Percentiles rank a stretch among this genome's conserved stretches.
Conservation (phyloP, 2,888 invertebrate species). For the Chalcis sispes region DNA sequence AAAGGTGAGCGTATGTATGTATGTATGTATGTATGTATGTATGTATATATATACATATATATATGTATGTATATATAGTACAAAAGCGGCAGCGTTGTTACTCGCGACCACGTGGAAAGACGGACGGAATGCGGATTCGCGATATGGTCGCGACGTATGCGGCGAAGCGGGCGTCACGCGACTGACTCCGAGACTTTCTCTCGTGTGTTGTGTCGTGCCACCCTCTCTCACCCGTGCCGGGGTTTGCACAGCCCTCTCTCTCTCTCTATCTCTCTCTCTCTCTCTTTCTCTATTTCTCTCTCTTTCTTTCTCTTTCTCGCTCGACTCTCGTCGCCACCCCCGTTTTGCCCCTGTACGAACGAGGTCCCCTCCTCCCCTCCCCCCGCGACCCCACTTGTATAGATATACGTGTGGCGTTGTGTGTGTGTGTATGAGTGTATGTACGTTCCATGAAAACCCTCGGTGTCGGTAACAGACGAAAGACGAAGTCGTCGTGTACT, state of each 20-base stretch:
- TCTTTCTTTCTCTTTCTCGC: not conserved
- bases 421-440: too few species aligned
- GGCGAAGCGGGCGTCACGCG: conserved; percentile 52
- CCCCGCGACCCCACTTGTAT: too few species aligned
- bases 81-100: not conserved
- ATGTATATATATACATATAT: not conserved
- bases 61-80: not conserved
- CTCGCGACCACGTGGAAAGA: conserved; percentile 43
- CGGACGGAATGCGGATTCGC: conserved; percentile 19
- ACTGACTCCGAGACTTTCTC: conserved; percentile 41
- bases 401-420: too few species aligned
- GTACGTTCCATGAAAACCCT: too few species aligned
- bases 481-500: too few species aligned
- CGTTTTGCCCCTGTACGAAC: too few species aligned
- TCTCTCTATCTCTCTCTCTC: not conserved
- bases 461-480: too few species aligned
- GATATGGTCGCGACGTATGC: conserved; percentile 9
- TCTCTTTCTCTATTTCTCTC: conserved; percentile 7
- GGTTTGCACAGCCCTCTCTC: conserved; percentile 25
- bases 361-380: too few species aligned
- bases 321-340: not conserved
- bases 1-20: not conserved
- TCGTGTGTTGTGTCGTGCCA: conserved; percentile 46
- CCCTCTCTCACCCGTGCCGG: conserved; percentile 28
- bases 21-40: conserved; percentile 12